Percentiles rank a stretch among this genome's conserved stretches.
Conservation (phyloP, 2,888 invertebrate genomes). For the Chelonus formosanus region DNA sequence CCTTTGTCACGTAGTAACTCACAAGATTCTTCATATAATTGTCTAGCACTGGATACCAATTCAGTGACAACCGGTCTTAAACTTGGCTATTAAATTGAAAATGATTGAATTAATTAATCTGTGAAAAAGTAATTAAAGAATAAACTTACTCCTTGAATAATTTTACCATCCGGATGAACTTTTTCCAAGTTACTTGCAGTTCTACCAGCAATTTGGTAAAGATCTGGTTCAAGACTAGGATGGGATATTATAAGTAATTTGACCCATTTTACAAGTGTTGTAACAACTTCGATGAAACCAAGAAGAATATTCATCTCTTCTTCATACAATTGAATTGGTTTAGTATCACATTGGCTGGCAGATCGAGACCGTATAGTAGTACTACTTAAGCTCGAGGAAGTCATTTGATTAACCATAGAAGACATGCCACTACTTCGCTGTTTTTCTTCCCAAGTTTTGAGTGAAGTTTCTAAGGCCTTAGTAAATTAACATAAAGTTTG, state of each 20-base stretch:
- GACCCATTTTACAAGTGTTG: conserved; percentile 87
- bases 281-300: conserved; percentile 83
- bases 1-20: conserved; percentile 75
- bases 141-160: conserved; percentile 74
- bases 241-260: conserved; percentile 74
- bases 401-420: conserved; percentile 58
- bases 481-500: conserved; percentile 7
- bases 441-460: conserved; percentile 88
- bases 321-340: conserved; percentile 68
- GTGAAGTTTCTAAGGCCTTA: conserved; percentile 85
- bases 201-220: conserved; percentile 79
- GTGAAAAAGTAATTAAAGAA: not conserved
- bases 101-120: not conserved
- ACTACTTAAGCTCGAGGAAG: conserved; percentile 50
- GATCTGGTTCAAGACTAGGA: conserved; percentile 75
- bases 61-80: conserved; percentile 81
- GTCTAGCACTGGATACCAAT: conserved; percentile 73
- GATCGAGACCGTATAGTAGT: conserved; percentile 48
- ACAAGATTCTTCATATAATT: conserved; percentile 79
- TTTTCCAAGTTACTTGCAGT: conserved; percentile 76
- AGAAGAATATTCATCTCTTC: conserved; percentile 79
- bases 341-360: conserved; percentile 56
- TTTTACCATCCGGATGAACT: conserved; percentile 83
- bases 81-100: conserved; percentile 66
- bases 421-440: conserved; percentile 68